A percentile compares a stretch with the other conserved stretches of the same genome.
Conservation (phyloP, 2,797 vertebrate genomes). For the Geotrypetes seraphini region DNA sequence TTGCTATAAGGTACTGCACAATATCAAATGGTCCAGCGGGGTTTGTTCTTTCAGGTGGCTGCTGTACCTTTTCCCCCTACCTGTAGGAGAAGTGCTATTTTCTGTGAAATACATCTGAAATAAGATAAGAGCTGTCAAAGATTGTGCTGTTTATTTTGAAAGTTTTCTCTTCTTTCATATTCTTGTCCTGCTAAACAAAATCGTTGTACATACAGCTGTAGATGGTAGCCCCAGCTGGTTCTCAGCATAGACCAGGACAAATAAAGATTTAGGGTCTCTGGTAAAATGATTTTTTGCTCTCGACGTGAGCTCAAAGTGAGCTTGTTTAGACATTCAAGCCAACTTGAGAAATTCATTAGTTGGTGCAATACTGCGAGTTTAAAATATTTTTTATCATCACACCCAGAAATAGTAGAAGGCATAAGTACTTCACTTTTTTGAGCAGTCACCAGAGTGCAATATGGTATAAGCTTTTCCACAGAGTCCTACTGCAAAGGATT, state of each 20-base stretch:
- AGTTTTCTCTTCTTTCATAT: constrained; percentile 48
- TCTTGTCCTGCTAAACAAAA: constrained; percentile 45
- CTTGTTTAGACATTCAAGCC: constrained; percentile 35
- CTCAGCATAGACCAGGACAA: constrained; percentile 30
- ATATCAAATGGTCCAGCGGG: no score
- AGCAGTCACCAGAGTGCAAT: constrained; percentile 14
- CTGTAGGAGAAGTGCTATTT: no score
- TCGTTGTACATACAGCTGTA: constrained; percentile 43
- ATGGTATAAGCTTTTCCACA: constrained; percentile 2
- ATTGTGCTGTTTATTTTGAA: constrained; percentile 45
- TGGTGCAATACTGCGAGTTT: background rate
- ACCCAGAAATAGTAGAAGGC: no score
- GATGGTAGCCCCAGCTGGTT: constrained; percentile 32
- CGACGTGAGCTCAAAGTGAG: constrained; percentile 24
- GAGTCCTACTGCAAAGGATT: no score
- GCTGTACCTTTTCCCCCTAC: no score
- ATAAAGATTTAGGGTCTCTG: constrained; percentile 30
- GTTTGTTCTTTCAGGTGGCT: no score
- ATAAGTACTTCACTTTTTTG: no score
- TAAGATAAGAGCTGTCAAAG: constrained; percentile 45
- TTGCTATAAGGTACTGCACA: no score
- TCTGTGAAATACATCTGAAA: constrained; percentile 12
- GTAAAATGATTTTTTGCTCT: constrained; percentile 27
- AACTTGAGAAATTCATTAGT: constrained; percentile 28
- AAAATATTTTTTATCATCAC: background rate